A percentile compares a stretch with the other conserved stretches of the same genome.
phyloP scores from a whole-genome alignment of 2,113 vertebrate genomes.

The Nyctibius bracteatus region DNA sequence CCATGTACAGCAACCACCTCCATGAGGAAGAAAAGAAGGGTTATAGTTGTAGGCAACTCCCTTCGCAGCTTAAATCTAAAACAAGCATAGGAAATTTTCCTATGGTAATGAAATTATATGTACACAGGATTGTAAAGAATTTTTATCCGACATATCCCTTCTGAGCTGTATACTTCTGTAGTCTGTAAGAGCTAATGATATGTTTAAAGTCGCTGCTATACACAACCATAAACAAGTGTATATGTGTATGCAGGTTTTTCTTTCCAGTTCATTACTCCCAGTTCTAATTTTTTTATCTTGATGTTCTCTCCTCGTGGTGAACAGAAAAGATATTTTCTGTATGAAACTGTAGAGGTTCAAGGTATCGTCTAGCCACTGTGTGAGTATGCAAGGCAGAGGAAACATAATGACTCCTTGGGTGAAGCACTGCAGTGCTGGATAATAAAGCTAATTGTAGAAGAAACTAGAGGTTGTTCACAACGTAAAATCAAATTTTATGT shows the following conservation, averaged over 20 bases:
- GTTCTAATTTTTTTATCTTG: neutral
- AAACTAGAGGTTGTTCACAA: neutral
- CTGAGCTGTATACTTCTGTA: neutral
- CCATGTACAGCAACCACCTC: too few relatives aligned
- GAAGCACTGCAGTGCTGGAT: neutral
- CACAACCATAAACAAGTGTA: neutral
- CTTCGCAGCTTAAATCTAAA: slow-evolving; percentile 3
- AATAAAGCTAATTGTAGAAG: neutral
- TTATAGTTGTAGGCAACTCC: too few relatives aligned
- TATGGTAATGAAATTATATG: neutral
- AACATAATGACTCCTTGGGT: neutral
- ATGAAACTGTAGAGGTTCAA: neutral
- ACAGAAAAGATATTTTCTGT: neutral
- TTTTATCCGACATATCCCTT: neutral
- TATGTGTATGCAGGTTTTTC: neutral
- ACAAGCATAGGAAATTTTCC: neutral
- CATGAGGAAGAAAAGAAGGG: too few relatives aligned
- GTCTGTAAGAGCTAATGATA: neutral
- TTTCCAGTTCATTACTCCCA: neutral
- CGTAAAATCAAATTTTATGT: neutral
- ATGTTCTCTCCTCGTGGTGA: neutral
- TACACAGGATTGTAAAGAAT: neutral
- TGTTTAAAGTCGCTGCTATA: neutral
- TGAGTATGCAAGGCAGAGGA: neutral
- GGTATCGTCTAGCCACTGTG: neutral